Evolutionary conservation across 2,888 invertebrate species (phyloP).

Genomic region (Hypolimnas misippus): DNA sequence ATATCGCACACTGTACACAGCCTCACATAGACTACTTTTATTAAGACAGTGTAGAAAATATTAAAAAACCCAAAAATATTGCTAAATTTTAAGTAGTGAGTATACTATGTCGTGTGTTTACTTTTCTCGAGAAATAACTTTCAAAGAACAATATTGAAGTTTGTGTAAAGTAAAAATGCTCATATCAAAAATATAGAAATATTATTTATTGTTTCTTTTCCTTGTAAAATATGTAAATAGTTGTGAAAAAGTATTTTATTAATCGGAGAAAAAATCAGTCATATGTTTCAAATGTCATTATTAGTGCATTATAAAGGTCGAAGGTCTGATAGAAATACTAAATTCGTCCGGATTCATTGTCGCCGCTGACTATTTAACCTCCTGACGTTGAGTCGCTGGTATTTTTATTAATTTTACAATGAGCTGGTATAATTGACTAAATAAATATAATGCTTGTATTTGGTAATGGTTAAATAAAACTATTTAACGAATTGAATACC

Average conservation of each 20-base stretch:
- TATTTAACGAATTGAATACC: background rate
- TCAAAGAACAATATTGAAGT: conserved; percentile 15
- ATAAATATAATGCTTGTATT: background rate
- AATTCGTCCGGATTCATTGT: background rate
- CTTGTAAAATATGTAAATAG: conserved; percentile 83
- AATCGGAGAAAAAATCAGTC: background rate
- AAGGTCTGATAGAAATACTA: background rate
- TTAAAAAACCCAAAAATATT: conserved; percentile 27
- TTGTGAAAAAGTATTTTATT: conserved; percentile 55
- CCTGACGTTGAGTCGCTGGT: background rate
- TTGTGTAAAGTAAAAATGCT: conserved; percentile 68
- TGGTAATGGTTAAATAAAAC: background rate
- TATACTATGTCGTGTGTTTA: conserved; percentile 22
- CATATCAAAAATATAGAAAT: conserved; percentile 80
- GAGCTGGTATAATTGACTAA: conserved; percentile 2
- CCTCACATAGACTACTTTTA: conserved; percentile 5
- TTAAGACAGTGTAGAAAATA: conserved; percentile 24
- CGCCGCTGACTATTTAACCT: background rate
- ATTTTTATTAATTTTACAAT: conserved; percentile 6
- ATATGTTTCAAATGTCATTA: conserved; percentile 15
- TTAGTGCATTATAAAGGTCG: conserved; percentile 29
- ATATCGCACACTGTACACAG: conserved; percentile 11
- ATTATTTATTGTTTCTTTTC: conserved; percentile 75
- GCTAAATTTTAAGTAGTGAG: conserved; percentile 28
- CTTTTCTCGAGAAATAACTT: conserved; percentile 18